Percentiles rank a stretch among this genome's conserved stretches.
Conservation (phyloP, 2,113 vertebrate genomes). For the Aptenodytes forsteri region DNA sequence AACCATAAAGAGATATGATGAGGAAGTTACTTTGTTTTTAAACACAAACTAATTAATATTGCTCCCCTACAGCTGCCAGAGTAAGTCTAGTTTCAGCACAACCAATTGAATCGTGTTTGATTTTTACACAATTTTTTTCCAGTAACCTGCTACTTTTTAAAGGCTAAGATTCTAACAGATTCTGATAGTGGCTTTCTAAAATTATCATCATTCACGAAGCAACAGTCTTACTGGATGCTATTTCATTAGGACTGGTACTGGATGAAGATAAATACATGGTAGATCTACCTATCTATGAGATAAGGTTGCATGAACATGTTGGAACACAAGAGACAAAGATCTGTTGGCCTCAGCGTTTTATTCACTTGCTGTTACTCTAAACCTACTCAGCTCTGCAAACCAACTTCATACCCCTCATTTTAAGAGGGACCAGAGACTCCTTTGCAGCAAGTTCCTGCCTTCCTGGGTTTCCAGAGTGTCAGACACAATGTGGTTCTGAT, state of each 20-base stretch:
- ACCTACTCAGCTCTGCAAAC: not conserved
- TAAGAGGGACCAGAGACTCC: not conserved
- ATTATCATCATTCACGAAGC: not conserved
- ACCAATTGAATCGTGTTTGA: not conserved
- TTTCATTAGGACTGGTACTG: not conserved
- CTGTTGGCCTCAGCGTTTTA: not conserved
- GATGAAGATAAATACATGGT: not conserved
- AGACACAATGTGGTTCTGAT: not conserved
- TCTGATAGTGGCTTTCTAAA: not conserved
- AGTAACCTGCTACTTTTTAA: slow-evolving; percentile 23
- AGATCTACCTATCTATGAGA: not conserved
- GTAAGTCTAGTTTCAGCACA: not conserved
- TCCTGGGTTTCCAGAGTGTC: not conserved
- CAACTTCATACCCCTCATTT: not conserved
- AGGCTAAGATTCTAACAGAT: slow-evolving; percentile 36
- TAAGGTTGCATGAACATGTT: not conserved
- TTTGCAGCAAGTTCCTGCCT: not conserved
- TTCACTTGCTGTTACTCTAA: not conserved
- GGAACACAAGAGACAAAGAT: not conserved
- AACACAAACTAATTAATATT: not conserved
- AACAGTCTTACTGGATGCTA: slow-evolving; percentile 6
- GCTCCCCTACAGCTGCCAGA: not conserved
- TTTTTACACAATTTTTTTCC: not conserved
- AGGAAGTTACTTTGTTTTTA: not conserved
- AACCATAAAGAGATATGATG: not conserved